Conservation (phyloP, 2,113 vertebrate species). For the Myanophis thanlyinensis region DNA sequence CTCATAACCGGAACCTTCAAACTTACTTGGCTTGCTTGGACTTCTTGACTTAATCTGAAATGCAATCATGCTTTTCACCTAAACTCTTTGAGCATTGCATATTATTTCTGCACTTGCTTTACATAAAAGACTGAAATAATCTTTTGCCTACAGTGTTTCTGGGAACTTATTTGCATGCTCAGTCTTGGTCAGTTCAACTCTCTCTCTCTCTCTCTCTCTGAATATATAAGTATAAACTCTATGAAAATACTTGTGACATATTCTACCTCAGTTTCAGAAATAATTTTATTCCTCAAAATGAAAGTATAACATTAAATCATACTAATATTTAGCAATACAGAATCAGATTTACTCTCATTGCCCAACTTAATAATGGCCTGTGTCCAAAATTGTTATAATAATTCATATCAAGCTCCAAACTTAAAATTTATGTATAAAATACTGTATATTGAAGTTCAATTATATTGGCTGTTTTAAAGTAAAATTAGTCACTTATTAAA, state of each 20-base stretch:
- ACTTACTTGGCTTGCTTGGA: not conserved
- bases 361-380: not conserved
- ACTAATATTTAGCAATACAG: conserved; percentile 1
- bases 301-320: not conserved
- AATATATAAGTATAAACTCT: not conserved
- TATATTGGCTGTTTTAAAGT: conserved; percentile 47
- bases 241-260: not conserved
- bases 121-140: not conserved
- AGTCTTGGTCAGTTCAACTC: not conserved
- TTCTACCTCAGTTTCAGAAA: not conserved
- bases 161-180: not conserved
- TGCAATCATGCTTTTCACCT: not conserved
- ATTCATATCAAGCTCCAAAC: not conserved
- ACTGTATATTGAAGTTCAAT: conserved; percentile 50
- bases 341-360: not conserved
- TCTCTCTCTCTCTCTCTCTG: not conserved
- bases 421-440: conserved; percentile 48
- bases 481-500: conserved; percentile 31
- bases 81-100: not conserved
- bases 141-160: not conserved
- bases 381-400: conserved; percentile 50
- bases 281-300: not conserved
- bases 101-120: not conserved
- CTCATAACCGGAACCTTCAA: not conserved
- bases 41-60: not conserved